Evolutionary conservation across 2,888 invertebrate species (phyloP).

Genomic region (Dorcus parallelipipedus): DNA sequence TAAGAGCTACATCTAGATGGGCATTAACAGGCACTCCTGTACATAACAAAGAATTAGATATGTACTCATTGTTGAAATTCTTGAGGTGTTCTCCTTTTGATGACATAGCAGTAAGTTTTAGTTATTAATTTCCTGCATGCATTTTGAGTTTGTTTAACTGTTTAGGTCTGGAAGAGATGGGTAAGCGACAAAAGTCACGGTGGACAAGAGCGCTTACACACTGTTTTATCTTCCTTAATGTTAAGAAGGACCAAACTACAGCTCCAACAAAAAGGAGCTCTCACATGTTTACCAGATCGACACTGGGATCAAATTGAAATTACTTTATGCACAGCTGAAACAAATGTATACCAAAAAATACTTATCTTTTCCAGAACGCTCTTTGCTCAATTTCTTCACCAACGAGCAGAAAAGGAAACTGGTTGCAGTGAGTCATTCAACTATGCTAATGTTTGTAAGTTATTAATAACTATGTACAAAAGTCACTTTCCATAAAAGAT

Average conservation of each 20-base stretch:
- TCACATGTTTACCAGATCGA: constrained; percentile 63
- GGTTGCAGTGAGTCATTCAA: background rate
- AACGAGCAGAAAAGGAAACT: constrained; percentile 62
- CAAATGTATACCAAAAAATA: constrained; percentile 73
- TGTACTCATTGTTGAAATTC: constrained; percentile 79
- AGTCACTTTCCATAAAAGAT: no score
- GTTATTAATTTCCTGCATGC: background rate
- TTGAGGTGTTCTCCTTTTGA: constrained; percentile 85
- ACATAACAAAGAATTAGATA: constrained; percentile 86
- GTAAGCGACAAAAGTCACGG: constrained; percentile 79
- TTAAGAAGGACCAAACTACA: constrained; percentile 85
- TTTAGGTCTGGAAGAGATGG: constrained; percentile 85
- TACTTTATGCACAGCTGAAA: constrained; percentile 64
- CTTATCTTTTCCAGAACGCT: constrained; percentile 70
- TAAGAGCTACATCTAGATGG: constrained; percentile 69
- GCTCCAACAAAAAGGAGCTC: constrained; percentile 61
- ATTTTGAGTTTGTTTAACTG: background rate
- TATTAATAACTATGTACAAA: background rate
- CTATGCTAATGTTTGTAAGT: constrained; percentile 6
- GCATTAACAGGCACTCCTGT: constrained; percentile 92
- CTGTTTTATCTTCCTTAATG: constrained; percentile 80
- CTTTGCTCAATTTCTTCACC: constrained; percentile 73
- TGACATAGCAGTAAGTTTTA: constrained; percentile 61
- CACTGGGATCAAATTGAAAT: constrained; percentile 58
- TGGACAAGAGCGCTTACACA: constrained; percentile 77